Conservation (phyloP, 2,797 vertebrate species). For the Onychomys leucogaster region DNA sequence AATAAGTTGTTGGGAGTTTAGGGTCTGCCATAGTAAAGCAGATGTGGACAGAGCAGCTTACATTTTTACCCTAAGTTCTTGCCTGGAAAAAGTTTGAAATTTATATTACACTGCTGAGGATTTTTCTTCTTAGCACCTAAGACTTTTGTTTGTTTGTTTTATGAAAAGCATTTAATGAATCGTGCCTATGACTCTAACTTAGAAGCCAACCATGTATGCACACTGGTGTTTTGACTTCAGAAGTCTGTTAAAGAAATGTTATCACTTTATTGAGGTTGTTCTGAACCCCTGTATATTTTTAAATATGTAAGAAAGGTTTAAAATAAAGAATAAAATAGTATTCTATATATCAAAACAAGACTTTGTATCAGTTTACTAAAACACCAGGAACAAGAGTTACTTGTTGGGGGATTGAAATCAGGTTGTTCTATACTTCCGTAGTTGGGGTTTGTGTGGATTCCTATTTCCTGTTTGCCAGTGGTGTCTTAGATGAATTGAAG, state of each 20-base stretch:
- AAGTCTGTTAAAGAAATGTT: constrained; percentile 73
- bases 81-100: constrained; percentile 84
- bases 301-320: constrained; percentile 86
- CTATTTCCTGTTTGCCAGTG: not conserved
- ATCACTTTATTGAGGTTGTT: constrained; percentile 85
- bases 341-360: constrained; percentile 83
- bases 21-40: constrained; percentile 72
- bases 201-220: constrained; percentile 81
- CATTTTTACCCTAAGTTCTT: constrained; percentile 78
- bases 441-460: constrained; percentile 40
- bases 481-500: constrained; percentile 31
- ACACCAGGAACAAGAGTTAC: constrained; percentile 32
- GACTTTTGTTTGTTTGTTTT: constrained; percentile 78
- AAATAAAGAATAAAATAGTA: constrained; percentile 87
- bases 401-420: constrained; percentile 51
- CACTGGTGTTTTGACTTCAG: constrained; percentile 82
- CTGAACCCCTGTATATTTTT: constrained; percentile 86
- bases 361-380: constrained; percentile 85
- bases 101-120: constrained; percentile 78
- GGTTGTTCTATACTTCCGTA: constrained; percentile 43
- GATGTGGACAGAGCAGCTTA: constrained; percentile 69
- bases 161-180: constrained; percentile 84
- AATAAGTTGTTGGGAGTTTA: constrained; percentile 82
- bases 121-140: constrained; percentile 85
- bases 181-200: constrained; percentile 84